Evolutionary conservation across 2,797 vertebrate genomes (phyloP), one percentile per base, ranked within the genome.

Genomic region (Spinus pinus): DNA sequence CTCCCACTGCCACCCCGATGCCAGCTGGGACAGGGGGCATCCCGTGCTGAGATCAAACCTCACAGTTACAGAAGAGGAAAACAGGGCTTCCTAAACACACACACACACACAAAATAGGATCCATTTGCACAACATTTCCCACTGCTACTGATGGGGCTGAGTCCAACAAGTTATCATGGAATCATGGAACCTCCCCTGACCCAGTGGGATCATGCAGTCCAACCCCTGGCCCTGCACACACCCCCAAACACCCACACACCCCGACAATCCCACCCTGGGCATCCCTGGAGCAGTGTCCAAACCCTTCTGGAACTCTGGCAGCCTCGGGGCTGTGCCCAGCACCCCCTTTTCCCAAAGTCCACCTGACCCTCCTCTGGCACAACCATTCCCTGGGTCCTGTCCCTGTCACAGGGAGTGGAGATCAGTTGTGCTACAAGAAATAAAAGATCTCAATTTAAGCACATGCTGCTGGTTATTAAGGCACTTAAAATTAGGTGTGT

Each of bases 161-260:
- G 20, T n/a, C 62, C 27, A 74, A 42, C 7, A 30, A 16, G 17
- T 54, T 28, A 5, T 14, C 69, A 23, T 16, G 42, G 54, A 46
- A 39, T 33, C 33, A 14, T 50, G 30, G 69, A 21, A 53, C 7
- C 9, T 53, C 22, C 78, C 33, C 33, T 33, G 33, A 47, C 31
- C 5, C 28, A 10, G 1, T 28, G 5, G 44, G 67, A 58, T 30
- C 46, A 30, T 9, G 3, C 3, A 19, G 8, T 18, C n/a, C 66
- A 28, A 0, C 5, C 1, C 49, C 17, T 12, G 17, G 1, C 21
- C 49, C 37, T n/a, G 27, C 35, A 0, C 65, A 62, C 11, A 27
- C 12, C 1, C 15, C 30, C 47, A 11, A 35, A 10, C 41, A 46
- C 7, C 3, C 49, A 33, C 33, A 39, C 3, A 21, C 30, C 35